These are phyloP conservation scores for Charadrius vociferus DNA, from an alignment of 2,113 vertebrate genomes.

Conservation along the genomic window DNA sequence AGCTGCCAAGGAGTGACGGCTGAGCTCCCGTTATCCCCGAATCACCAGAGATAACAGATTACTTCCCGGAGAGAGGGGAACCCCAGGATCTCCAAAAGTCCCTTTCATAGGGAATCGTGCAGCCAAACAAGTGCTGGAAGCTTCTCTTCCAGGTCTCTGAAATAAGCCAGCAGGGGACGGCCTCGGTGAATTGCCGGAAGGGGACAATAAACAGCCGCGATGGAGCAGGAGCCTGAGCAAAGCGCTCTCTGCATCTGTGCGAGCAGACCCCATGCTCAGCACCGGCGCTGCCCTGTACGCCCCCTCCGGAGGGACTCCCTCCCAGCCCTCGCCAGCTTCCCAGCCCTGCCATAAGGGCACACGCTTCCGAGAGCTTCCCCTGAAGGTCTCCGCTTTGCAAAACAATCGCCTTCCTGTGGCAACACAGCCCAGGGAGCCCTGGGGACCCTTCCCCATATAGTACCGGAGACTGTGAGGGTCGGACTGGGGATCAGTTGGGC, in stretches of 20 bases:
- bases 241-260: accelerated
- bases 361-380: neutral
- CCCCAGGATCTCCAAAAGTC: neutral
- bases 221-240: neutral
- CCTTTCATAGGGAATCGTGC: neutral
- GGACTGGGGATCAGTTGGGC: neutral
- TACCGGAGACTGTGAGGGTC: neutral
- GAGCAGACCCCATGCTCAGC: neutral
- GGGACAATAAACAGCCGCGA: neutral
- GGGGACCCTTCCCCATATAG: neutral
- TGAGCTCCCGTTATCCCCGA: accelerated
- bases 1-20: neutral
- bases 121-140: neutral
- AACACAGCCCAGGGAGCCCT: neutral
- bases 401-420: accelerated
- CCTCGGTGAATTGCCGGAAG: neutral
- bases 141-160: neutral
- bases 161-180: neutral
- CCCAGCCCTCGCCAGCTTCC: neutral
- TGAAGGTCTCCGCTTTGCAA: neutral
- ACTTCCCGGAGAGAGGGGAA: neutral
- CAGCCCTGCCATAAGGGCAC: neutral
- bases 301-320: accelerated
- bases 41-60: neutral
- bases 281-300: accelerated